Evolutionary conservation across 2,888 invertebrate genomes (phyloP), one percentile per base, ranked within the genome.

Genomic region (Aquatica leii): DNA sequence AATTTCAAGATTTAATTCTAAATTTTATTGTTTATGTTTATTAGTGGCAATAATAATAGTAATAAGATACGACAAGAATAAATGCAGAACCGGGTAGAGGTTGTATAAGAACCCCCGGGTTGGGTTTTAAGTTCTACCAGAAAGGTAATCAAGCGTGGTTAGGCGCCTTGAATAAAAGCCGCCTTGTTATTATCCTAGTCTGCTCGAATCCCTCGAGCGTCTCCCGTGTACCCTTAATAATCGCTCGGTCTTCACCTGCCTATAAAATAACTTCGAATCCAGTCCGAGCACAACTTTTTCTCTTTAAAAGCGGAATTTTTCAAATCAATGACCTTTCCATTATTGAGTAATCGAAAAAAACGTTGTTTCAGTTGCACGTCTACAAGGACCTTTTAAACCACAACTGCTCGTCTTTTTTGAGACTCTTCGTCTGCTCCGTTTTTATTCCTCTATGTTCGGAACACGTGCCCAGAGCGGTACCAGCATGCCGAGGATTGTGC

Each of bases 391-490:
- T 95, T 64, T 86, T 95, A 57, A 87, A 91, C 70, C 89, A 90
- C 75, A 89, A 90, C 54, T 95, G 95, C 78, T 94, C 94, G 2
- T 84, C 87, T 60, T 90, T 93, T 76, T 87, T 94, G 41, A 87
- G 92, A 71, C 92, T 96, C 81, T 90, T 96, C 77, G 87, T 97
- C 65, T 97, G 96, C 83, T 93, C 95, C 12, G 90, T 95, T 55
- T 93, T 93, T 81, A 92, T 93, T 8, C 96, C 96, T 35, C 90
- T 97, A 80, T 97, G 96, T 82, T 93, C 94, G 24, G 92, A 92
- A 76, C 90, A 94, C 80, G 91, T 93, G 68, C 88, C 91, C 20
- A 91, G 91, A 73, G 90, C 93, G 40, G 93, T 96, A 66, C 92
- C 92, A 63, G 91, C 94, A 8, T 96, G 96, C 82, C 86, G 92